Evolutionary conservation across 2,888 invertebrate genomes (phyloP), one percentile per base, ranked within the genome.

Genomic region (Rotaria sp.): DNA sequence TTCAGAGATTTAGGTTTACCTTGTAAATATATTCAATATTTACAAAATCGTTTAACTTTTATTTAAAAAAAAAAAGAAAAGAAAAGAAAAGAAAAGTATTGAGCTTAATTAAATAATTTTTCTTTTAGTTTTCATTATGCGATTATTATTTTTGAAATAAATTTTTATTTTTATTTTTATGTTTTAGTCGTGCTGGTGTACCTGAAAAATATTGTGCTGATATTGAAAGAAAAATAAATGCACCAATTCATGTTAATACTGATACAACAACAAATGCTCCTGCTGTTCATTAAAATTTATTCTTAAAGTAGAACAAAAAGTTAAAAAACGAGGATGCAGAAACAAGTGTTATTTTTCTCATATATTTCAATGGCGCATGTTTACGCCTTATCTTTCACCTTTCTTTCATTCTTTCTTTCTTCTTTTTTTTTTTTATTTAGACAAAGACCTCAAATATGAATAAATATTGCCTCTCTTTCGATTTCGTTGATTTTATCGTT

Each of bases 181-280:
- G 30, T 88, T 89, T 38, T 89, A 91, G 91, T 87, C 87, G 88
- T 87, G 90, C 90, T 87, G 91, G 91, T 50, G 91, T 91, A 84
- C 90, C 90, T 57, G 91, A 91, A 87, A 91, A 91, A 87, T 91
- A 91, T 88, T 88, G 91, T 88, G 88, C 89, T n/a, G 90, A 90
- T 88, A 90, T 91, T 85, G 91, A 91, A 87, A 88, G 91, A 85
- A 91, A 91, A 87, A 89, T 91, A 57, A 89, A 89, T 87, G 89
- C 89, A 87, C 89, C 90, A 67, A 89, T 89, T 86, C 88, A 85
- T 55, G 67, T 85, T 5, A 87, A 52, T 57, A 57, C 5, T 80
- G 50, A 45, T 2, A 55, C 24, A 84, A 48, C 30, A 21, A 67
- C 67, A 21, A 67, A 67, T 67, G 7, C 45, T 38, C 24, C 80